Evolutionary conservation across 1,140 invertebrate genomes (phyloP).

Genomic region (Drosophila rufa): DNA sequence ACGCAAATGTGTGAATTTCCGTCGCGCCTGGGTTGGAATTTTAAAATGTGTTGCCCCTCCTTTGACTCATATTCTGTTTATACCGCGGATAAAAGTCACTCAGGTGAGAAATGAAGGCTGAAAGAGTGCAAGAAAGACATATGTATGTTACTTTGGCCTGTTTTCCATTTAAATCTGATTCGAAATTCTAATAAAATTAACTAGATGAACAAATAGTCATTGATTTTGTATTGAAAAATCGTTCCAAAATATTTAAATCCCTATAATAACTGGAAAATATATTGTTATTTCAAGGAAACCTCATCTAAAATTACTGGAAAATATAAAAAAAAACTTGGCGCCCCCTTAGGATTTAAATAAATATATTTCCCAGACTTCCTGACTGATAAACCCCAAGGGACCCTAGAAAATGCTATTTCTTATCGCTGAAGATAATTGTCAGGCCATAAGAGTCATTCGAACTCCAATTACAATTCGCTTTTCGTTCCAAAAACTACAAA

Average conservation of each 20-base stretch:
- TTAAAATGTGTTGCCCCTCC: conserved; percentile 38
- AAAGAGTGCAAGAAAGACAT: conserved; percentile 1
- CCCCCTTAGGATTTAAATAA: neutral
- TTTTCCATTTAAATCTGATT: neutral
- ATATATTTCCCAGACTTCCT: neutral
- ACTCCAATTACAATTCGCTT: conserved; percentile 59
- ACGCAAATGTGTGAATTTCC: conserved; percentile 67
- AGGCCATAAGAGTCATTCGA: conserved; percentile 48
- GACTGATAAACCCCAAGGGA: conserved; percentile 42
- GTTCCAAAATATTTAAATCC: neutral
- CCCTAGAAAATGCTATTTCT: conserved; percentile 16
- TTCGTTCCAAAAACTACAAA: conserved; percentile 2
- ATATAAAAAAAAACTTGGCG: neutral
- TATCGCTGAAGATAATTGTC: conserved; percentile 51
- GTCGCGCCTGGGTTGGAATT: conserved; percentile 61
- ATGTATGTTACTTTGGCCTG: conserved; percentile 8
- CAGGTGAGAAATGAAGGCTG: conserved; percentile 40
- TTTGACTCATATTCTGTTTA: conserved; percentile 31
- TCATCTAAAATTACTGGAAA: neutral
- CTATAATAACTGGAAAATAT: neutral
- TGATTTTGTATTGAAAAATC: neutral
- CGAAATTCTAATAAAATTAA: neutral
- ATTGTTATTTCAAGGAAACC: neutral
- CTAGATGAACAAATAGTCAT: no score
- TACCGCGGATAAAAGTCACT: conserved; percentile 68